These are phyloP conservation scores for Sigmodon hispidus DNA, from an alignment of 2,113 vertebrate genomes.

Conservation along the genomic window DNA sequence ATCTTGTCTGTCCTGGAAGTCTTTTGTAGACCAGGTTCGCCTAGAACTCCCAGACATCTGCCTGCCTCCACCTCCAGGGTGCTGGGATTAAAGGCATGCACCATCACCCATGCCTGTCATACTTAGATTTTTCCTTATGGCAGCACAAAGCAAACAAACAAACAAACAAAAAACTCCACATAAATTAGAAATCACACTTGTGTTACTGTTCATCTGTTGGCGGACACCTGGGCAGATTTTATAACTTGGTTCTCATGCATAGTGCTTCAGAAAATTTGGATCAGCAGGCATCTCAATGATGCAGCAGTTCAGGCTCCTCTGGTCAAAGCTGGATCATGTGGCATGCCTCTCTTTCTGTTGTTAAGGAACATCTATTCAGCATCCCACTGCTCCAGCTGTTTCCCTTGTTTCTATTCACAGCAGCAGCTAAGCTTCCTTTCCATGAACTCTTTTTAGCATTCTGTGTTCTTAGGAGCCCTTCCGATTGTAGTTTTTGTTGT, in stretches of 20 bases:
- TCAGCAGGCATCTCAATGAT: not conserved
- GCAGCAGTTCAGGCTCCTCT: not conserved
- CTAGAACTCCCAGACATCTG: no score
- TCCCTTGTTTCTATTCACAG: not conserved
- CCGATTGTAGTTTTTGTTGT: no score
- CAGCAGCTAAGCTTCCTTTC: no score
- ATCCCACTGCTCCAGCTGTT: no score
- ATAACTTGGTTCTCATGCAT: not conserved
- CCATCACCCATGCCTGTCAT: not conserved
- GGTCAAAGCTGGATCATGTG: not conserved
- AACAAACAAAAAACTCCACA: not conserved
- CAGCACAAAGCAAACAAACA: no score
- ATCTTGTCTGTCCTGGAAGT: no score
- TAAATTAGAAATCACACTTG: not conserved
- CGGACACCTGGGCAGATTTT: not conserved
- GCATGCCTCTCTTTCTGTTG: no score
- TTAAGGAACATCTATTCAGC: not conserved
- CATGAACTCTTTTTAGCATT: not conserved
- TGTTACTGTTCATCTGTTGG: not conserved
- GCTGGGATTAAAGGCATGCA: no score
- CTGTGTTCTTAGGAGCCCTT: not conserved
- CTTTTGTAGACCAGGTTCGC: no score
- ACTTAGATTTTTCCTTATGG: not conserved
- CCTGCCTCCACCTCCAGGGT: no score
- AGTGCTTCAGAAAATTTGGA: not conserved